Percentiles rank a stretch among this genome's conserved stretches.
Conservation (phyloP, 2,888 invertebrate genomes). For the Antitype chi region DNA sequence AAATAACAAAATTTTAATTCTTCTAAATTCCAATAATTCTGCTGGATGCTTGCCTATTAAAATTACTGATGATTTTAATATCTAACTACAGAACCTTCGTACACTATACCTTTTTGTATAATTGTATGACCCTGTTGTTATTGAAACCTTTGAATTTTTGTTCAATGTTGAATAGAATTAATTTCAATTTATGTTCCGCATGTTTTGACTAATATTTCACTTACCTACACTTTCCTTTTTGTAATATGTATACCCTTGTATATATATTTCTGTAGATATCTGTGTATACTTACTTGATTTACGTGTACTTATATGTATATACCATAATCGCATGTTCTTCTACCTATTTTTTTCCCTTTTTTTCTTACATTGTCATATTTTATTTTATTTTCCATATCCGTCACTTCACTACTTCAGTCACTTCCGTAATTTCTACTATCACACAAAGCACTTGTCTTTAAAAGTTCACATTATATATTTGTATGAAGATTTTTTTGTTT, state of each 20-base stretch:
- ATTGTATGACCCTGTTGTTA: constrained; percentile 11
- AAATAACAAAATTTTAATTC: constrained; percentile 53
- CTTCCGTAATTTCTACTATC: constrained; percentile 34
- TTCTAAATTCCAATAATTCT: constrained; percentile 60
- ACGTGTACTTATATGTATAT: constrained; percentile 17
- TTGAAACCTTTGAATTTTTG: constrained; percentile 5
- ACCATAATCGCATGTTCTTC: background rate
- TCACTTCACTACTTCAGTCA: constrained; percentile 29
- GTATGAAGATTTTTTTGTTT: constrained; percentile 24
- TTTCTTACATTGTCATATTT: constrained; percentile 5
- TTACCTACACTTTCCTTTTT: constrained; percentile 27
- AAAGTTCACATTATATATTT: constrained; percentile 30
- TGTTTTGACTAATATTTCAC: constrained; percentile 48
- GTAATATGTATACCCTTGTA: constrained; percentile 35
- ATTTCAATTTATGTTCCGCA: constrained; percentile 27
- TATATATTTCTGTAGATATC: constrained; percentile 41
- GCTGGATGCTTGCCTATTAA: constrained; percentile 66
- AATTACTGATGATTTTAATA: constrained; percentile 66
- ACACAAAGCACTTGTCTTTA: constrained; percentile 38
- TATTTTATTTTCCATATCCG: constrained; percentile 11
- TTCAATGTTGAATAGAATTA: constrained; percentile 20
- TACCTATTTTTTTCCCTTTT: background rate
- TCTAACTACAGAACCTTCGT: constrained; percentile 37
- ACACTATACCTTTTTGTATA: constrained; percentile 30
- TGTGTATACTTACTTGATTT: constrained; percentile 45